Base-by-base conservation (phyloP, 2,113 vertebrate species). In the Acrocephalus kingi region DNA sequence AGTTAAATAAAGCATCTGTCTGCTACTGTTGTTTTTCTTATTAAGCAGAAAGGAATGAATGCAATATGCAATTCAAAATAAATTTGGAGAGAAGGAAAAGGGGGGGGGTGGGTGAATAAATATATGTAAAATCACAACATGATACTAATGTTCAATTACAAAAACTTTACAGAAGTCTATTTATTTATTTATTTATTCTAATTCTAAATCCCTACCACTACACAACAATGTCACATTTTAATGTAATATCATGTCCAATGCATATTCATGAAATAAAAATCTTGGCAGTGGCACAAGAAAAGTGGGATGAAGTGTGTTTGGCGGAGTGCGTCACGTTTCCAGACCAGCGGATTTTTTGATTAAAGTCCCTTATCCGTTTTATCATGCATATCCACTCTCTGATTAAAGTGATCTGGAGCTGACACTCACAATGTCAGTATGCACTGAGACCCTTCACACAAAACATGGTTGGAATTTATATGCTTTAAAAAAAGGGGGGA, bases 321-420 rank as follows among this genome's bases (percentile, higher is more conserved):
- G 98, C 98, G 97, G 98, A 99, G 99, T 99, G 99, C 98, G 99
- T 99, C 99, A 98, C 98, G 98, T 99, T 99, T 99, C 99, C 99
- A 99, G 99, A 99, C 99, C 99, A 99, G 99, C 98, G 99, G 98
- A 99, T 99, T 99, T 99, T 99, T 99, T 99, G 99, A 99, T 99
- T 99, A 99, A 99, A 99, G 99, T 99, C 99, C 99, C 99, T 99
- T 99, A 99, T 99, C 99, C 99, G 98, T 99, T 98, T 99, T 99
- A 99, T 99, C 99, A 99, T 99, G 99, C 99, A 99, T 99, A 99
- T 99, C 99, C 99, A 99, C 98, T 98, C 98, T 99, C 98, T 99
- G 99, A 99, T 99, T 99, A 99, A 99, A 99, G 99, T 99, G 99
- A 99, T 99, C 98, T 99, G 98, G 98, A 98, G 98, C 99, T 99